phyloP scores from a whole-genome alignment of 2,113 vertebrate genomes.

The Lasiurus borealis region DNA sequence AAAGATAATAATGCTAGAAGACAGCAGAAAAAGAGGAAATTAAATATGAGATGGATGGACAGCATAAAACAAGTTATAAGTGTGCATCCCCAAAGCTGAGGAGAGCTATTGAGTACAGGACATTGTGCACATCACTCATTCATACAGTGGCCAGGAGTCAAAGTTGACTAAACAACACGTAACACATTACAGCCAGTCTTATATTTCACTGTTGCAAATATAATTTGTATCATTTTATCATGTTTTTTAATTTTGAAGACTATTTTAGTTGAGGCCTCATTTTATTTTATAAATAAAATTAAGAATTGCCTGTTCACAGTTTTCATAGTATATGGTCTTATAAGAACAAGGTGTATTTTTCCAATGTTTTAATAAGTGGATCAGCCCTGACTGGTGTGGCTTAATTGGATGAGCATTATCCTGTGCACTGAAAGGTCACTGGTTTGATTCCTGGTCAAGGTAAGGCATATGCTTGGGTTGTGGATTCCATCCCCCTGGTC shows the following conservation, averaged over 20 bases:
- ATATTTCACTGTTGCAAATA: not conserved
- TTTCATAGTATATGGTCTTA: not conserved
- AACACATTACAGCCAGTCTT: not conserved
- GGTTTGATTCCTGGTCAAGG: too few relatives aligned
- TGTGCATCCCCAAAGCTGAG: not conserved
- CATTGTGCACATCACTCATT: not conserved
- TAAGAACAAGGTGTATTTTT: not conserved
- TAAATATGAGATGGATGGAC: not conserved
- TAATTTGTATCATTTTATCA: not conserved
- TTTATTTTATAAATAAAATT: not conserved
- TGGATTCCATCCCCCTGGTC: too few relatives aligned
- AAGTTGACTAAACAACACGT: too few relatives aligned
- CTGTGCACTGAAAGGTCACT: too few relatives aligned
- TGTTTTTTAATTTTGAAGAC: not conserved
- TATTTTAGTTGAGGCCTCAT: not conserved
- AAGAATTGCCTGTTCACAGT: not conserved
- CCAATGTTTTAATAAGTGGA: not conserved
- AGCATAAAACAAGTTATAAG: not conserved
- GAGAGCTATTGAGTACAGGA: not conserved
- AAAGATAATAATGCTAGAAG: not conserved
- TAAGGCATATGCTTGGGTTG: too few relatives aligned
- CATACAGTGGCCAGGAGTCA: not conserved
- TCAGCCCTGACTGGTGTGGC: not conserved
- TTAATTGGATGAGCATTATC: too few relatives aligned
- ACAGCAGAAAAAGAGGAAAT: not conserved